Conservation (phyloP, 2,888 invertebrate species). For the Ptilodon capucinus region DNA sequence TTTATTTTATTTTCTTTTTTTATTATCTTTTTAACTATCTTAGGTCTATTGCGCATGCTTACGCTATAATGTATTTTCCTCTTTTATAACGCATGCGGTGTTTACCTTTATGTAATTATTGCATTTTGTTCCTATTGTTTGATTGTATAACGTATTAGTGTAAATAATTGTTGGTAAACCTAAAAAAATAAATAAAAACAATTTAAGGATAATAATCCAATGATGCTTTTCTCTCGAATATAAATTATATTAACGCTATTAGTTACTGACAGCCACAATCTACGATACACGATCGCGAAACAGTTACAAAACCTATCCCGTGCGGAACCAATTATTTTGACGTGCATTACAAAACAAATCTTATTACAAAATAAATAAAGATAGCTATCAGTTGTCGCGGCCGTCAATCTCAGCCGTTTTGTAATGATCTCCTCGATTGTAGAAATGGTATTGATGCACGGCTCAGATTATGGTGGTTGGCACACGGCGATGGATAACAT, state of each 20-base stretch:
- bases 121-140: no score
- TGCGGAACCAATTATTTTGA: constrained; percentile 28
- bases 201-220: not conserved
- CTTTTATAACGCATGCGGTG: no score
- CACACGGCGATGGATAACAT: constrained; percentile 27
- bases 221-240: not conserved
- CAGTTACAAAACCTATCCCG: constrained; percentile 18
- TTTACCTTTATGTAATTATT: no score
- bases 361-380: constrained; percentile 19
- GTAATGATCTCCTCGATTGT: constrained; percentile 14
- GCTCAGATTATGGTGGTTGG: constrained; percentile 12
- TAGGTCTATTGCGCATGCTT: no score
- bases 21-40: no score
- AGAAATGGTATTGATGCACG: constrained; percentile 4
- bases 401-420: constrained; percentile 20
- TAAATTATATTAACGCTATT: not conserved
- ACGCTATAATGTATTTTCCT: no score
- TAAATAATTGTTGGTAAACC: no score
- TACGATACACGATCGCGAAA: constrained; percentile 13
- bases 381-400: constrained; percentile 25
- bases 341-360: constrained; percentile 24
- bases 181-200: no score
- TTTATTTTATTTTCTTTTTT: no score
- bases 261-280: constrained; percentile 12
- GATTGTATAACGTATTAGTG: no score